Evolutionary conservation across 2,797 vertebrate species (phyloP).

Genomic region (Adelosebastes latens): DNA sequence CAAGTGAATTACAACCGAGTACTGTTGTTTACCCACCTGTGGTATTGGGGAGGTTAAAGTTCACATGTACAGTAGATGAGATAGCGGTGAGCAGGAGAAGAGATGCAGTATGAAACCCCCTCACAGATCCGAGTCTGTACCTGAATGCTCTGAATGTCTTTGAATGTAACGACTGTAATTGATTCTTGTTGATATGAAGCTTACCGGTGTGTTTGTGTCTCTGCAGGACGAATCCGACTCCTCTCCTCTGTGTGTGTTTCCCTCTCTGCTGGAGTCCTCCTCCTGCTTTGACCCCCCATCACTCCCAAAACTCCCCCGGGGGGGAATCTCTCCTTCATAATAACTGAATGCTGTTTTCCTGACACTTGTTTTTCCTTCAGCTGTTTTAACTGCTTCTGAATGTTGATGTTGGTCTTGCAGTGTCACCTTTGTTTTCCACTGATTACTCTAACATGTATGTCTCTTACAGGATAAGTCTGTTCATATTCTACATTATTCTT

Average conservation of each 20-base stretch:
- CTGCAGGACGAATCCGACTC: conserved; percentile 47
- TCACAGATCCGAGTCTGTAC: background rate
- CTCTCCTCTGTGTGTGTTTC: conserved; percentile 38
- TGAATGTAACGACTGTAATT: background rate
- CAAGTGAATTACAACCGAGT: too few relatives aligned
- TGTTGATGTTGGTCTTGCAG: background rate
- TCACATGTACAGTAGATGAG: background rate
- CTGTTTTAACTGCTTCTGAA: background rate
- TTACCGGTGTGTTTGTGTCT: conserved; percentile 56
- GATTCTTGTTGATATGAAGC: background rate
- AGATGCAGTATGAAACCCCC: background rate
- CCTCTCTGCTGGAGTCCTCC: conserved; percentile 12
- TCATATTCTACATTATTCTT: background rate
- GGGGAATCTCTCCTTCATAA: background rate
- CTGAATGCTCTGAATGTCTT: background rate
- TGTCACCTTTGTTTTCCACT: background rate
- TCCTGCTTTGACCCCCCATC: conserved; percentile 15
- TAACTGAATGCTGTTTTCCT: conserved; percentile 15
- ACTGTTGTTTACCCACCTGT: background rate
- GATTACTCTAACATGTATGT: background rate
- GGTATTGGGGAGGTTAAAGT: accelerated
- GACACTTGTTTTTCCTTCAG: background rate
- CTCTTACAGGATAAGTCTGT: background rate
- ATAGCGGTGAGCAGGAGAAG: background rate
- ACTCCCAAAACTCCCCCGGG: background rate